Percentiles rank a stretch among this genome's conserved stretches.
These are phyloP conservation scores for Rhinopomastus cyanomelas DNA, from an alignment of 2,113 vertebrate genomes.

Conservation along the genomic window DNA sequence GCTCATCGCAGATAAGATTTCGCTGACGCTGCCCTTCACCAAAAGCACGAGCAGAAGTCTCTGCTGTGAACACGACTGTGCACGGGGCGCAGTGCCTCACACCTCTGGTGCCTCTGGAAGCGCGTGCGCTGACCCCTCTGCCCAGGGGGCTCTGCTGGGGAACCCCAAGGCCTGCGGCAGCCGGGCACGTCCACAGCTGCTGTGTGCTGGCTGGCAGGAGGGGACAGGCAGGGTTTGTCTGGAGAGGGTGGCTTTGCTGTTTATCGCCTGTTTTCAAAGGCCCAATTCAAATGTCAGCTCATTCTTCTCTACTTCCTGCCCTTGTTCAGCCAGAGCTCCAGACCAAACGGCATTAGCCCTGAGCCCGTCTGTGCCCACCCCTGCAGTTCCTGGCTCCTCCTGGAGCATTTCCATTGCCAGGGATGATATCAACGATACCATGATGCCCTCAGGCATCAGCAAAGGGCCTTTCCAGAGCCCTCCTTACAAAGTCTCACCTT, in stretches of 20 bases:
- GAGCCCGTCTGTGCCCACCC: slow-evolving; percentile 25
- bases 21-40: not conserved
- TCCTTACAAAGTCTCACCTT: not conserved
- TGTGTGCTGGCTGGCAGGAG: no score
- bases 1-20: slow-evolving; percentile 16
- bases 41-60: slow-evolving; percentile 9
- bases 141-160: not conserved
- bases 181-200: no score
- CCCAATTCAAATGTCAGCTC: slow-evolving; percentile 45
- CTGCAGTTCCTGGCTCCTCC: slow-evolving; percentile 15
- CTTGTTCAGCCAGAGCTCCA: slow-evolving; percentile 20
- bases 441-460: not conserved
- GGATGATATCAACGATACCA: slow-evolving; percentile 24
- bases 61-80: not conserved
- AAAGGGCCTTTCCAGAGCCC: not conserved
- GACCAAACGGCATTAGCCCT: slow-evolving; percentile 37
- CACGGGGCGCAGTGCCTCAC: not conserved
- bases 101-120: not conserved
- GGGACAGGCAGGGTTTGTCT: slow-evolving; percentile 33
- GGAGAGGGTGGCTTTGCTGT: not conserved
- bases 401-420: slow-evolving; percentile 44
- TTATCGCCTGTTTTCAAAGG: slow-evolving; percentile 12
- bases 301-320: slow-evolving; percentile 61
- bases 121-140: not conserved
- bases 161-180: not conserved